Conservation (phyloP, 2,888 invertebrate genomes). For the Microdon myrmicae region DNA sequence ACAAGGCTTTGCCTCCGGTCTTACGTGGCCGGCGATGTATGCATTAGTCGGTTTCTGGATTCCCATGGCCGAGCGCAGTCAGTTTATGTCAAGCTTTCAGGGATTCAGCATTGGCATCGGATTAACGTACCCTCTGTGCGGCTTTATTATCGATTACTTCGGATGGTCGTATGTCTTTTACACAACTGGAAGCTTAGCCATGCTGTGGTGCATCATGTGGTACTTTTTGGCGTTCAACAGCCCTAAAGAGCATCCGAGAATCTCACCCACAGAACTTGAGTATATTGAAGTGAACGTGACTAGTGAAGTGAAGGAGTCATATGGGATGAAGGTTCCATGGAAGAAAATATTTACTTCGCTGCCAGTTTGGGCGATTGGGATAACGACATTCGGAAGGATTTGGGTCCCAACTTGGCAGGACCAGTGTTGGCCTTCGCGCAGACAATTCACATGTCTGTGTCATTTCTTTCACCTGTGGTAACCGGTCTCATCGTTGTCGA, state of each 20-base stretch:
- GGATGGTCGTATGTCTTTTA: constrained; percentile 78
- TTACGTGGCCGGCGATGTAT: constrained; percentile 82
- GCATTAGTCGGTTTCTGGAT: constrained; percentile 80
- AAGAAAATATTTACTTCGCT: constrained; percentile 72
- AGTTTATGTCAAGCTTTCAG: constrained; percentile 82
- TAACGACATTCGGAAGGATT: constrained; percentile 79
- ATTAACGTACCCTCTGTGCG: constrained; percentile 76
- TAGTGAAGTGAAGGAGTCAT: constrained; percentile 68
- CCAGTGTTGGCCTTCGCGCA: constrained; percentile 79
- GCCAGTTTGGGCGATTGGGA: constrained; percentile 77
- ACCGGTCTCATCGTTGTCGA: constrained; percentile 72
- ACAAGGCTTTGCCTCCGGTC: constrained; percentile 77
- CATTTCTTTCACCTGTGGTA: constrained; percentile 75
- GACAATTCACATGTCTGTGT: constrained; percentile 81
- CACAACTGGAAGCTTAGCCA: constrained; percentile 74
- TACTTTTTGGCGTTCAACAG: constrained; percentile 76
- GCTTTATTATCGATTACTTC: constrained; percentile 74
- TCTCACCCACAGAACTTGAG: constrained; percentile 72
- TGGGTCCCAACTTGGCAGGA: constrained; percentile 81
- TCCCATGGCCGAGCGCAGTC: constrained; percentile 75
- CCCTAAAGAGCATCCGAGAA: constrained; percentile 76
- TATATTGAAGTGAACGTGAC: constrained; percentile 75
- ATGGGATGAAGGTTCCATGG: constrained; percentile 73
- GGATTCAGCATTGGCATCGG: constrained; percentile 81
- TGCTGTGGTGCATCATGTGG: constrained; percentile 76